Conservation (phyloP, 2,888 invertebrate genomes). For the Temnothorax unifasciatus region DNA sequence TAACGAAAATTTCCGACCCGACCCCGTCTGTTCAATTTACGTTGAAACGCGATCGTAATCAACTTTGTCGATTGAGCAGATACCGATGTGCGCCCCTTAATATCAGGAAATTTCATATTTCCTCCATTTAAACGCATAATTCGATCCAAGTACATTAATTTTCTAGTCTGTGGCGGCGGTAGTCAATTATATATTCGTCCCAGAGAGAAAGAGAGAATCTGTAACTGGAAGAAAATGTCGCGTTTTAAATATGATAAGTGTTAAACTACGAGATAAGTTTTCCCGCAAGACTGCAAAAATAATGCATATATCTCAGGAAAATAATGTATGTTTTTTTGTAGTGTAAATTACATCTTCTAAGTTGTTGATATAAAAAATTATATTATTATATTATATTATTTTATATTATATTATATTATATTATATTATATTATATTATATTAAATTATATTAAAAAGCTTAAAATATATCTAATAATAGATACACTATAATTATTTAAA, state of each 20-base stretch:
- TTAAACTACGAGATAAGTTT: not conserved
- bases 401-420: not conserved
- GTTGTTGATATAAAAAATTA: conserved; percentile 1
- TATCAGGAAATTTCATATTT: conserved; percentile 47
- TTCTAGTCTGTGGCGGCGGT: not conserved
- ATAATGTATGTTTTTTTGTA: not conserved
- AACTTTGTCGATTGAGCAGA: conserved; percentile 53
- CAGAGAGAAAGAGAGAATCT: not conserved
- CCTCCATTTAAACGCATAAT: conserved; percentile 49
- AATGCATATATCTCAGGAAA: not conserved
- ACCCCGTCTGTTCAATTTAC: conserved; percentile 45
- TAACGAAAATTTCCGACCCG: conserved; percentile 48
- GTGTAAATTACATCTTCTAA: not conserved
- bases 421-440: not conserved
- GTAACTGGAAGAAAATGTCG: not conserved
- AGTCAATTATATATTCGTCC: conserved; percentile 2
- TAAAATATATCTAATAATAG: not conserved
- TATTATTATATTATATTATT: not conserved
- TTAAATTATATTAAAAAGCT: not conserved
- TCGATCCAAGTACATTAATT: conserved; percentile 39
- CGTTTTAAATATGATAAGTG: not conserved
- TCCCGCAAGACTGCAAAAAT: not conserved
- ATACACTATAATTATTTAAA: not conserved
- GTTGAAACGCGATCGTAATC: conserved; percentile 52
- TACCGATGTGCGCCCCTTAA: conserved; percentile 33